Evolutionary conservation across 2,888 invertebrate species (phyloP).

Genomic region (Clostera curtula): DNA sequence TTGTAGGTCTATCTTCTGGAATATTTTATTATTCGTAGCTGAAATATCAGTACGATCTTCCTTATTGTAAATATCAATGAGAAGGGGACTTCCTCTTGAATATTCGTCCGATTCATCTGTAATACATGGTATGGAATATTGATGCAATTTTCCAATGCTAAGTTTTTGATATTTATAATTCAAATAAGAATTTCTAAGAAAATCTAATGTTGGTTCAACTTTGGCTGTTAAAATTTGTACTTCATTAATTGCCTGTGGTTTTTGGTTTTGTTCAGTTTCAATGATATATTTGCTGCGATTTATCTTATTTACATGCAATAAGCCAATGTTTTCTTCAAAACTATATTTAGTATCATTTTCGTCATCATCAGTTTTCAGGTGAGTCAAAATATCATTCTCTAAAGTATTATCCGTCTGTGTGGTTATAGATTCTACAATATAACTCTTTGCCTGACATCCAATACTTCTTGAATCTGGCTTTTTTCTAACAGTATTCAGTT

Average conservation of each 20-base stretch:
- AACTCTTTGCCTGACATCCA: slow-evolving; percentile 22
- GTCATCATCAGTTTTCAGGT: slow-evolving; percentile 25
- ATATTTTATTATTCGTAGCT: too few species aligned
- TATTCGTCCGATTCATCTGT: slow-evolving; percentile 17
- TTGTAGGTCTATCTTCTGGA: too few species aligned
- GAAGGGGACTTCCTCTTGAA: slow-evolving; percentile 18
- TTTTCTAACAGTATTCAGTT: slow-evolving; percentile 31
- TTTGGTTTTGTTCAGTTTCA: slow-evolving; percentile 14
- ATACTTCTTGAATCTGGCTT: slow-evolving; percentile 20
- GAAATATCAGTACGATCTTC: too few species aligned
- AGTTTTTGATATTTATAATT: slow-evolving; percentile 47
- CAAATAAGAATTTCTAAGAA: slow-evolving; percentile 36
- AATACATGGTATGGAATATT: slow-evolving; percentile 34
- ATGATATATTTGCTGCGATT: slow-evolving; percentile 9
- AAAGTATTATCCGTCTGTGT: slow-evolving; percentile 29
- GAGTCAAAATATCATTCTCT: slow-evolving; percentile 16
- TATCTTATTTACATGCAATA: slow-evolving; percentile 5
- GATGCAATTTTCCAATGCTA: slow-evolving; percentile 36
- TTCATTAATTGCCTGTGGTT: slow-evolving; percentile 29
- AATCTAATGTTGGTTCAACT: slow-evolving; percentile 37
- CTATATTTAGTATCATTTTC: slow-evolving; percentile 6
- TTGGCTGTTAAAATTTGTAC: slow-evolving; percentile 43
- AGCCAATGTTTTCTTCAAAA: slow-evolving; percentile 4
- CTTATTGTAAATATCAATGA: slow-evolving; percentile 42
- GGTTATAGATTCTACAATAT: slow-evolving; percentile 11